Evolutionary conservation across 2,888 invertebrate genomes (phyloP), one percentile per base, ranked within the genome.

Genomic region (Ptycholaimellus sp.): DNA sequence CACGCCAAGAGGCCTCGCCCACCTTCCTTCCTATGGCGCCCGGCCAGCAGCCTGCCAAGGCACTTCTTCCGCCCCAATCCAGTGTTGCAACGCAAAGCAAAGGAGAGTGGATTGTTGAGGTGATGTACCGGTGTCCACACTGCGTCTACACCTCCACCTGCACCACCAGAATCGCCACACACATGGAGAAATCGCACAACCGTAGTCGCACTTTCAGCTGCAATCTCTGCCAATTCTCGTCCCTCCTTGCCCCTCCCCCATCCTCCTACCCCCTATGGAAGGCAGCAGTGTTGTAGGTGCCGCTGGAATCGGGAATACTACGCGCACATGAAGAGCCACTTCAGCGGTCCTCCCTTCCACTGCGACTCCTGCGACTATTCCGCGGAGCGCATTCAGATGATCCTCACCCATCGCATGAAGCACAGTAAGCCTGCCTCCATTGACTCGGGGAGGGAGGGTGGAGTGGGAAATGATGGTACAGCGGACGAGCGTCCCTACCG

Each of bases 301-400:
- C 68, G 68, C 44, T 71, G 70, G 62, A 70, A 70, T 49, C 64
- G 68, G 23, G 67, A 68, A 46, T 71, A 69, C 56, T 66, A 69
- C 44, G 61, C 62, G 42, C 72, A 72, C 49, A 68, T 71, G 67
- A 68, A 67, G 48, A 36, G 44, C 14, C 63, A 63, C 38, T 53
- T 53, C 36, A 37, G 40, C 21, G 70, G 71, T 16, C 70, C 70
- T n/a, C 71, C 71, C n/a, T 71, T 65, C 51, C 61, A 63, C 45
- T 72, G 72, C 55, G 70, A 70, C 46, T 61, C 60, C 37, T 72
- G 72, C 63, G 59, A 57, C n/a, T 67, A 61, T 45, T 53, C 51
- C 2, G 57, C 60, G n/a, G 60, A 61, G 18, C 58, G 61, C 30
- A 62, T 72, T 38, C 66, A 69, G 21, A 63, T 66, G 42, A 52